Percentiles rank a stretch among this genome's conserved stretches.
Evolutionary conservation across 2,888 invertebrate species (phyloP).

Genomic region (Epinotia brunnichana): DNA sequence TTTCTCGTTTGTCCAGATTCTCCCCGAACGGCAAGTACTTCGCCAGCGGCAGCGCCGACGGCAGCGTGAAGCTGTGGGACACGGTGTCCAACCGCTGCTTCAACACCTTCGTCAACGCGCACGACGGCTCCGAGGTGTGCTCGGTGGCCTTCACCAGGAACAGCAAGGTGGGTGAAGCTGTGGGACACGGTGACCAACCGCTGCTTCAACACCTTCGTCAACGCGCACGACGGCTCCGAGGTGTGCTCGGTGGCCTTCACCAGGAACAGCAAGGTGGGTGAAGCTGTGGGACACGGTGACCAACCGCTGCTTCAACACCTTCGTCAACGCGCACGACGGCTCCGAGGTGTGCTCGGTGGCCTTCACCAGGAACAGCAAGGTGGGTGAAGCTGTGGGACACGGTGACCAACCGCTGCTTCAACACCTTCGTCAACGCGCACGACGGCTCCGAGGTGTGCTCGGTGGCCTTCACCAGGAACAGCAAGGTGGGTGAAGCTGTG

Average conservation of each 20-base stretch:
- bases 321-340: no score
- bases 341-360: neutral
- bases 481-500: no score
- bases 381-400: no score
- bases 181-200: no score
- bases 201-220: slow-evolving; percentile 79
- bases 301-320: no score
- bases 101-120: slow-evolving; percentile 96
- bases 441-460: no score
- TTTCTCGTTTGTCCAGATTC: slow-evolving; percentile 58
- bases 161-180: no score
- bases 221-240: slow-evolving; percentile 97
- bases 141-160: slow-evolving; percentile 97
- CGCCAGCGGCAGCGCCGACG: slow-evolving; percentile 96
- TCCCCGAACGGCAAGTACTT: slow-evolving; percentile 83
- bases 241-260: slow-evolving; percentile 89
- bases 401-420: no score
- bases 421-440: no score
- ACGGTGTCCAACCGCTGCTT: slow-evolving; percentile 96
- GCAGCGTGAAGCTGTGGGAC: slow-evolving; percentile 98
- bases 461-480: no score
- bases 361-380: no score
- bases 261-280: slow-evolving; percentile 9
- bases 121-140: slow-evolving; percentile 97
- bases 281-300: no score